Evolutionary conservation across 2,888 invertebrate species (phyloP).

Genomic region (Oxyteleia sp.): DNA sequence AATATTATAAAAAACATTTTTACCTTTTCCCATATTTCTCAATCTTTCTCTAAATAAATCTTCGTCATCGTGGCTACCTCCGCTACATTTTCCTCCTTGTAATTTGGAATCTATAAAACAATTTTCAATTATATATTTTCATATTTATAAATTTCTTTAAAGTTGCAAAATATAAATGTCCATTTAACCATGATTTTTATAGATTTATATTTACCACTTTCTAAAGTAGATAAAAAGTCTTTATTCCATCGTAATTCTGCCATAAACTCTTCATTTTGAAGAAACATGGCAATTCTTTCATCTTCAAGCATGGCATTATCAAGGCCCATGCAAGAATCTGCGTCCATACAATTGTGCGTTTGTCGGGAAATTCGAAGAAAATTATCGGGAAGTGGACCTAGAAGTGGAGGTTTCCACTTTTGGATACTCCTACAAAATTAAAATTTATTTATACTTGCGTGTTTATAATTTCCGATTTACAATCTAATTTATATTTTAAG

Average conservation of each 20-base stretch:
- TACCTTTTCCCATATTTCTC: slow-evolving; percentile 94
- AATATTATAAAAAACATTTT: not conserved
- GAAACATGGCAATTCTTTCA: slow-evolving; percentile 94
- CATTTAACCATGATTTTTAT: no score
- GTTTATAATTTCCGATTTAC: no score
- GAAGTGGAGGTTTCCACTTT: slow-evolving; percentile 93
- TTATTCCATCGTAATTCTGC: slow-evolving; percentile 94
- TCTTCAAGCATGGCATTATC: slow-evolving; percentile 92
- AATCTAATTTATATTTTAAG: no score
- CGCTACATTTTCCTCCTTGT: slow-evolving; percentile 81
- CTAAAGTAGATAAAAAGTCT: slow-evolving; percentile 94
- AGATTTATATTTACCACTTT: slow-evolving; percentile 90
- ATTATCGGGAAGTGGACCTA: slow-evolving; percentile 93
- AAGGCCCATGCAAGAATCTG: slow-evolving; percentile 75
- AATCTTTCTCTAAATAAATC: slow-evolving; percentile 92
- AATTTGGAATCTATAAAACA: slow-evolving; percentile 83
- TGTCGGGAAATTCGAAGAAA: slow-evolving; percentile 91
- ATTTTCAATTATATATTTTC: no score
- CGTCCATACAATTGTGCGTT: slow-evolving; percentile 78
- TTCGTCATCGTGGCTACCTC: slow-evolving; percentile 89
- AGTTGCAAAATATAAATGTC: no score
- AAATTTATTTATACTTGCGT: not conserved
- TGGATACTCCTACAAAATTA: slow-evolving; percentile 77
- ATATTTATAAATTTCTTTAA: no score
- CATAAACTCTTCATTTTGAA: slow-evolving; percentile 97